Conservation (phyloP, 2,797 vertebrate species). For the Clarias pachynema region DNA sequence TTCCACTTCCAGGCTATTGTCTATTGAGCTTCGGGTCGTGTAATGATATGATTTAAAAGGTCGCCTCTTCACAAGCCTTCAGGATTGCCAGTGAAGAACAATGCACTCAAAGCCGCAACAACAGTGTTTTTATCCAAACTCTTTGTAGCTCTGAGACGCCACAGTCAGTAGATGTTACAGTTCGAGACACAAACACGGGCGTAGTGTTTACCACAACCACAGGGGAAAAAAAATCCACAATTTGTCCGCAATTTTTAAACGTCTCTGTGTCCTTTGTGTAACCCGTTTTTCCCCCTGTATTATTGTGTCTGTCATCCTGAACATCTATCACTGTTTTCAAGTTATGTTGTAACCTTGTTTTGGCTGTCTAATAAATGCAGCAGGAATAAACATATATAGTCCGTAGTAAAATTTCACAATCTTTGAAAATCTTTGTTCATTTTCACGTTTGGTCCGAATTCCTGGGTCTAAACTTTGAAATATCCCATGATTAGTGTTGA, state of each 20-base stretch:
- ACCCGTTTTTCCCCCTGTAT: neutral
- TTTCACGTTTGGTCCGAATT: no score
- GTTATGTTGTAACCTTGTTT: neutral
- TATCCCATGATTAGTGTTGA: no score
- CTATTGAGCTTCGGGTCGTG: constrained; percentile 61
- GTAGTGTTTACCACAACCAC: constrained; percentile 60
- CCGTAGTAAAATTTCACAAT: neutral
- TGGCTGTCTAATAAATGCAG: neutral
- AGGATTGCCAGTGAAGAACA: constrained; percentile 66
- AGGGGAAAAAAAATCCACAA: constrained; percentile 50
- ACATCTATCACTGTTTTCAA: neutral
- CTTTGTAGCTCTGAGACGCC: constrained; percentile 49
- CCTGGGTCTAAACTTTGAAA: no score
- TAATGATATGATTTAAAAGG: constrained; percentile 66
- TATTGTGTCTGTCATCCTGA: neutral
- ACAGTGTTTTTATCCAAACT: constrained; percentile 64
- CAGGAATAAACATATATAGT: neutral
- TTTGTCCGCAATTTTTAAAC: constrained; percentile 48
- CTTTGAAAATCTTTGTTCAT: neutral
- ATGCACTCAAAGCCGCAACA: constrained; percentile 66
- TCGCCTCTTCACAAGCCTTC: constrained; percentile 69
- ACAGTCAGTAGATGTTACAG: constrained; percentile 54
- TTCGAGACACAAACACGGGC: constrained; percentile 60
- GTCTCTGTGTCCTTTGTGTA: constrained; percentile 8
- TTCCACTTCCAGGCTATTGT: constrained; percentile 70